Percentiles rank a stretch among this genome's conserved stretches.
Conservation (phyloP, 2,888 invertebrate species). For the Brachynemurus nebulosus region DNA sequence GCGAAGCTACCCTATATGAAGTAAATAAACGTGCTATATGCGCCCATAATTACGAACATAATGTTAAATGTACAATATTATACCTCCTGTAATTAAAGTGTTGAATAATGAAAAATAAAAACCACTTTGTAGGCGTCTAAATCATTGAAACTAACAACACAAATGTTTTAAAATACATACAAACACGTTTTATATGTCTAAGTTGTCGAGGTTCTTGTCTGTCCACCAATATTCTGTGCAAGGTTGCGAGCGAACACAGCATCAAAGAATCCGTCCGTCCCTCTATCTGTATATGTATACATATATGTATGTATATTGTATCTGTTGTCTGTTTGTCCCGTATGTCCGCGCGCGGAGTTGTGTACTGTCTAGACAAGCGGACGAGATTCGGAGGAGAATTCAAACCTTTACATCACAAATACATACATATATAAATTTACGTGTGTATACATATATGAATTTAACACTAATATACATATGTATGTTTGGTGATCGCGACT, state of each 20-base stretch:
- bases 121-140: too few species aligned
- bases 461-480: neutral
- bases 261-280: slow-evolving; percentile 5
- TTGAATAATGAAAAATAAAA: too few species aligned
- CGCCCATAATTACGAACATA: too few species aligned
- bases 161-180: neutral
- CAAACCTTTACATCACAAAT: slow-evolving; percentile 1
- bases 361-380: slow-evolving; percentile 5
- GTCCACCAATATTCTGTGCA: slow-evolving; percentile 4
- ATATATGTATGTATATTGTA: too few species aligned
- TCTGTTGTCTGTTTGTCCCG: neutral
- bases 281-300: neutral
- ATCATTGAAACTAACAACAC: slow-evolving; percentile 1
- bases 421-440: neutral
- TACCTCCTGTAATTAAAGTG: too few species aligned
- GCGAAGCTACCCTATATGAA: too few species aligned
- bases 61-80: too few species aligned
- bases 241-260: slow-evolving; percentile 6
- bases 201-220: slow-evolving; percentile 1
- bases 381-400: slow-evolving; percentile 4
- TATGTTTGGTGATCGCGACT: too few species aligned
- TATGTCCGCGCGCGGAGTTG: slow-evolving; percentile 3
- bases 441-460: neutral
- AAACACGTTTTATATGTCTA: neutral
- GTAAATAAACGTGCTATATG: too few species aligned